phyloP scores from a whole-genome alignment of 2,797 vertebrate species.

The Enoplosus armatus region DNA sequence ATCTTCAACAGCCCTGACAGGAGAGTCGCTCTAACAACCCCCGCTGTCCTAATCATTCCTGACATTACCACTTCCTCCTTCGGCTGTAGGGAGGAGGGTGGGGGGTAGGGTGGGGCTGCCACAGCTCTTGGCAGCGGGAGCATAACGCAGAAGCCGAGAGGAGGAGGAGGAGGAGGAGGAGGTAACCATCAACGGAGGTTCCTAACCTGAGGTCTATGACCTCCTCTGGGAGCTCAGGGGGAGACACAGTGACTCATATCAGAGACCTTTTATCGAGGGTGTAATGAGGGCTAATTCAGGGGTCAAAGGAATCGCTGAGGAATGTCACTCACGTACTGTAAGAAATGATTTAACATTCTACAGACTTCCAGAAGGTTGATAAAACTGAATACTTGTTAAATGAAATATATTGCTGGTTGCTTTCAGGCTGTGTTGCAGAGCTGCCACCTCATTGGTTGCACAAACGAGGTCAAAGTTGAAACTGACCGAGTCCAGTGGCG shows the following conservation, averaged over 20 bases:
- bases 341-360: not conserved
- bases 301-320: not conserved
- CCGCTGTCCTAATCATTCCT: slow-evolving; percentile 60
- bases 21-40: slow-evolving; percentile 37
- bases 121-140: slow-evolving; percentile 22
- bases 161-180: slow-evolving; percentile 3
- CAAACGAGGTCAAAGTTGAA: no score
- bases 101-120: not conserved
- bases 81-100: slow-evolving; percentile 10
- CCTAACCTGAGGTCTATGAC: slow-evolving; percentile 11
- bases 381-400: no score
- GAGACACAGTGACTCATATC: slow-evolving; percentile 25
- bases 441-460: no score
- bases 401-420: no score
- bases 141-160: not conserved
- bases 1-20: slow-evolving; percentile 57
- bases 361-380: no score
- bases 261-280: not conserved
- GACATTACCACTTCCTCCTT: slow-evolving; percentile 69
- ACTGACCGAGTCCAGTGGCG: no score
- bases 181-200: slow-evolving; percentile 10
- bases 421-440: no score
- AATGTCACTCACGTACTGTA: not conserved
- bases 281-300: not conserved
- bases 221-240: slow-evolving; percentile 33